Base-by-base conservation (phyloP, 1,140 invertebrate genomes). In the Hylaeus anthracinus region DNA sequence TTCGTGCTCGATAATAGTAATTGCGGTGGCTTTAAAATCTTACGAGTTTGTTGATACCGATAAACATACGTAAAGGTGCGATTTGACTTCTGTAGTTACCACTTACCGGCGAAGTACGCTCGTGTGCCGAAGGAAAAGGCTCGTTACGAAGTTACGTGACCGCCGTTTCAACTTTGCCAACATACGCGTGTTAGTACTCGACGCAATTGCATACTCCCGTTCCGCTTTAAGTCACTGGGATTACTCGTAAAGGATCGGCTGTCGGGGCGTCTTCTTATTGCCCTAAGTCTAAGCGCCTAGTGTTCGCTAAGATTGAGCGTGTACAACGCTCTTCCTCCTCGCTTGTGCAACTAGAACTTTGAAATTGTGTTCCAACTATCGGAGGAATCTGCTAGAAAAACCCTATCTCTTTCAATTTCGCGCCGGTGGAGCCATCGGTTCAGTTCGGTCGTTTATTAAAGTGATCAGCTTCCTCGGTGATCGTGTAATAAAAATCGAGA, bases 111-210 rank as follows among this genome's bases (percentile, higher is more conserved):
- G 3, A 71, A 83, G 73, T 71, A 58, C 37, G 51, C 78, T 88
- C 82, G 63, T 79, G 69, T 74, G 79, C 74, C 78, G 83, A 81
- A 88, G 82, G 83, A 89, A 89, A 83, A 87, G 78, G 75, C 85
- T 89, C 83, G 81, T 89, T 89, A 86, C 64, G 70, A 84, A 83
- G 81, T 86, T 87, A 87, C 67, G 77, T 77, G 72, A 78, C 78
- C 70, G 75, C 67, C 67, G 61, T 71, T 86, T 85, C 77, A 84
- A 82, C 78, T 69, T 70, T 61, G 56, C 56, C 53, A 63, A 26
- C 15, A 12, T 55, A 48, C 45, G 51, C 41, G n/a, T 70, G 51
- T 72, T 26, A 26, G 56, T 64, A 65, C 65, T 69, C 76, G 43
- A 75, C 45, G 14, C 2, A 43, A 74, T 74, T 79, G 53, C 71